phyloP scores from a whole-genome alignment of 2,797 vertebrate genomes.

The Muraenolepis orangiensis region DNA sequence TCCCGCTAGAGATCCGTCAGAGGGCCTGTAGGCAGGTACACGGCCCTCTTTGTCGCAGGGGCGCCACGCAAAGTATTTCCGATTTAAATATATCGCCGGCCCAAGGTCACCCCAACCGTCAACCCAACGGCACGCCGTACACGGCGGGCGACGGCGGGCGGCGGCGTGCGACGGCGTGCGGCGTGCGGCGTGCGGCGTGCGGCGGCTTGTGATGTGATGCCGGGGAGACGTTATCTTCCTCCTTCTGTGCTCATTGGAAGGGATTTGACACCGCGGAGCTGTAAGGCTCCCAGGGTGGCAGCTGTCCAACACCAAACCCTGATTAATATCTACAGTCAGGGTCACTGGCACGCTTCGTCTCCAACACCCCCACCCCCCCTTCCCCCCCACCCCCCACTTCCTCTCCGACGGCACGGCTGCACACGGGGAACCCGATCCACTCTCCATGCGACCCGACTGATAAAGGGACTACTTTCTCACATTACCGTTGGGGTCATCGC shows the following conservation, averaged over 20 bases:
- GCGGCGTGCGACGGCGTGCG: slow-evolving; percentile 60
- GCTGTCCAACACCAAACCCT: slow-evolving; percentile 66
- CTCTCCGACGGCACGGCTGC: slow-evolving; percentile 19
- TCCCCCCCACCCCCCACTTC: slow-evolving; percentile 32
- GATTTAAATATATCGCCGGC: not conserved
- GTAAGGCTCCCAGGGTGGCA: slow-evolving; percentile 59
- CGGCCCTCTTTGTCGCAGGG: not conserved
- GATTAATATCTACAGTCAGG: slow-evolving; percentile 74
- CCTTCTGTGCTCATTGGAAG: slow-evolving; percentile 54
- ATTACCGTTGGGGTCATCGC: slow-evolving; percentile 44
- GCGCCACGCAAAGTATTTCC: not conserved
- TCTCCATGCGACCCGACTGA: slow-evolving; percentile 23
- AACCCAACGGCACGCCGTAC: not conserved
- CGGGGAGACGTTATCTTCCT: slow-evolving; percentile 50
- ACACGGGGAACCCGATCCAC: slow-evolving; percentile 56
- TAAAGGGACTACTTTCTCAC: slow-evolving; percentile 51
- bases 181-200: slow-evolving; percentile 61
- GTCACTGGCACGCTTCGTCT: slow-evolving; percentile 52
- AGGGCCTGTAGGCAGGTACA: not conserved
- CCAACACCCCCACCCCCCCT: slow-evolving; percentile 31
- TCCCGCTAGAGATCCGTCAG: not conserved
- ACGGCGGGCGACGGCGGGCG: slow-evolving; percentile 69
- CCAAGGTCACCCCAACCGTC: not conserved
- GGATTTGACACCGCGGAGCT: slow-evolving; percentile 68
- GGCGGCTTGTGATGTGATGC: slow-evolving; percentile 57